Evolutionary conservation across 1,140 invertebrate species (phyloP), one percentile per base, ranked within the genome.

Genomic region (Drosophila bipectinata): DNA sequence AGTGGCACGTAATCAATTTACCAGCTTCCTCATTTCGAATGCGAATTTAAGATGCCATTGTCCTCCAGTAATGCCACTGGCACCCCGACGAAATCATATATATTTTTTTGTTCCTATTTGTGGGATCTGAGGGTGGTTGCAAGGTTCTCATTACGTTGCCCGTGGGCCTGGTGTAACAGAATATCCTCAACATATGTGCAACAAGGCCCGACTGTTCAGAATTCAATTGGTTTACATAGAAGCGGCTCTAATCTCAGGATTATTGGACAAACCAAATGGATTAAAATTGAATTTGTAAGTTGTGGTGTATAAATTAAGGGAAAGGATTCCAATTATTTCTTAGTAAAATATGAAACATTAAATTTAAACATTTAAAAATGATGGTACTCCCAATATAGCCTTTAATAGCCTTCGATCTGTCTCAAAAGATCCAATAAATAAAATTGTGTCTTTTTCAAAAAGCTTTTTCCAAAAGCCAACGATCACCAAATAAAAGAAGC

Each of bases 1-100:
- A 79, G 75, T 83, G 79, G 61, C 79, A 79, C 83, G 79, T 88
- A 87, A 87, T 87, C 83, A 87, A 87, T 87, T 87, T 88, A 82
- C 56, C 83, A 72, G 68, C 49, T 58, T 62, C 72, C 67, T 88
- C 79, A 76, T 76, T 88, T 83, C 75, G 52, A 83, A 87, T 83
- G 83, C 75, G 79, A 87, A 87, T 88, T 87, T 88, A 87, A 87
- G 82, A 72, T 79, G 79, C 62, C 57, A 88, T 87, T 87, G 82
- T 87, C 77, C 67, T 59, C 3, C 41, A 5, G 41, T 44, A 69
- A 48, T 72, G 52, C 48, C 41, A 44, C 41, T 14, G 58, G 60
- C 67, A 67, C 34, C 56, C 44, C 60, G 28, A 37, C 34, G 12
- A 37, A 28, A 28, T 6, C 30, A n/a, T 14, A 28, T 44, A 12